Evolutionary conservation across 1,140 invertebrate genomes (phyloP), one percentile per base, ranked within the genome.

Genomic region (Branchinecta lindahli): DNA sequence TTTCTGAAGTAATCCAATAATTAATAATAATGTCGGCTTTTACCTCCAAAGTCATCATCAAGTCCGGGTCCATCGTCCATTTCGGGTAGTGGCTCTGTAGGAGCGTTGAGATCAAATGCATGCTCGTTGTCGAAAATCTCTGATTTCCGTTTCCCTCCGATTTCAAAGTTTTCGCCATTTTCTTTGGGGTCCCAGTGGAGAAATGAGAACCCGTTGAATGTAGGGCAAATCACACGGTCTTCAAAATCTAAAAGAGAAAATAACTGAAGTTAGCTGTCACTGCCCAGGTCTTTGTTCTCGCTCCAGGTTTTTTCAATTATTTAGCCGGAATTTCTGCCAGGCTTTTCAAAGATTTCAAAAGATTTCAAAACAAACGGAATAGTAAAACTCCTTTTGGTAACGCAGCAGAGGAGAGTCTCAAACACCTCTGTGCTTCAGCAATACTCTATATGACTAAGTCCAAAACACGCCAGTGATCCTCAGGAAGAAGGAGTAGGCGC

Each of bases 101-200:
- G 77, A 70, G 79, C 78, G 70, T 80, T 75, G 12, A 80, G 75
- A 74, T 81, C 80, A 78, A 82, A 82, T 6, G 75, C 77, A 74
- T 79, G 77, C 6, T 75, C 74, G 44, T 75, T 71, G 52, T 71
- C 70, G 46, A 61, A 15, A 12, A 15, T 20, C 1, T 61, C 18
- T 61, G 52, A 61, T 6, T 61, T 61, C 18, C 52, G 12, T 61
- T 61, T 61, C 52, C 66, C 44, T 46, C 65, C 46, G 15, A 70
- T 5, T n/a, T 10, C 10, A 33, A 33, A 33, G 5, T 33, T 52
- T 46, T 70, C 67, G 71, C 77, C 77, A 67, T 76, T 74, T 66
- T 74, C 73, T 33, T 73, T 72, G 9, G 72, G 71, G 73, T 77
- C 74, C 77, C 78, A 79, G 52, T 75, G 73, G 10, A 73, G 75